Conservation (phyloP, 2,113 vertebrate genomes). For the Tretioscincus oriximinensis region DNA sequence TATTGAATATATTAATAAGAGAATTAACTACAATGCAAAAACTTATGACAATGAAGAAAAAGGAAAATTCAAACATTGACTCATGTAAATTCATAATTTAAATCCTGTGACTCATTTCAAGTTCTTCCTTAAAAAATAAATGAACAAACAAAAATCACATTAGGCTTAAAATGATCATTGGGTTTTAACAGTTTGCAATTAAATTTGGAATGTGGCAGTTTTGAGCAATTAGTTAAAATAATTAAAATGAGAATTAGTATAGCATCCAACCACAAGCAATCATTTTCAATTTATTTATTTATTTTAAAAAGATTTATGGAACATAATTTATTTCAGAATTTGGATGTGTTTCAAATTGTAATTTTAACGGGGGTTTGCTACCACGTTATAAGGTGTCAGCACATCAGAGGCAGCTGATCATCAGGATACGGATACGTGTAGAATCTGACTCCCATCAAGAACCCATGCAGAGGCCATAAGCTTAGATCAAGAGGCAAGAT, state of each 20-base stretch:
- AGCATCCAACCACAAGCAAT: not conserved
- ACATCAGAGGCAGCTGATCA: no score
- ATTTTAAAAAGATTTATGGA: not conserved
- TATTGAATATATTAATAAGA: slow-evolving; percentile 23
- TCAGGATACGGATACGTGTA: no score
- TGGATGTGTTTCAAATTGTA: not conserved
- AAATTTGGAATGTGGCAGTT: slow-evolving; percentile 22
- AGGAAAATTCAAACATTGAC: not conserved
- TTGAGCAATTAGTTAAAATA: not conserved
- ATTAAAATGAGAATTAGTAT: not conserved
- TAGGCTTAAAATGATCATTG: not conserved
- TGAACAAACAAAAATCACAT: not conserved
- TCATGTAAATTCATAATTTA: slow-evolving; percentile 41
- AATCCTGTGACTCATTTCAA: slow-evolving; percentile 31
- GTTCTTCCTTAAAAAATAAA: slow-evolving; percentile 3
- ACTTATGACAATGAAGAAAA: slow-evolving; percentile 17
- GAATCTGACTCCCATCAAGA: no score
- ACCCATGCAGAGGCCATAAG: no score
- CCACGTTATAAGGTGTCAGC: no score
- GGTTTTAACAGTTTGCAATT: slow-evolving; percentile 13
- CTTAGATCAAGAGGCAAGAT: no score
- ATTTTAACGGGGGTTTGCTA: no score
- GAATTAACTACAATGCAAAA: slow-evolving; percentile 18
- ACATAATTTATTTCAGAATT: not conserved
- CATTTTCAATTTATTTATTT: not conserved